Conservation (phyloP, 1,140 invertebrate species). For the Drosophila kepulauana region DNA sequence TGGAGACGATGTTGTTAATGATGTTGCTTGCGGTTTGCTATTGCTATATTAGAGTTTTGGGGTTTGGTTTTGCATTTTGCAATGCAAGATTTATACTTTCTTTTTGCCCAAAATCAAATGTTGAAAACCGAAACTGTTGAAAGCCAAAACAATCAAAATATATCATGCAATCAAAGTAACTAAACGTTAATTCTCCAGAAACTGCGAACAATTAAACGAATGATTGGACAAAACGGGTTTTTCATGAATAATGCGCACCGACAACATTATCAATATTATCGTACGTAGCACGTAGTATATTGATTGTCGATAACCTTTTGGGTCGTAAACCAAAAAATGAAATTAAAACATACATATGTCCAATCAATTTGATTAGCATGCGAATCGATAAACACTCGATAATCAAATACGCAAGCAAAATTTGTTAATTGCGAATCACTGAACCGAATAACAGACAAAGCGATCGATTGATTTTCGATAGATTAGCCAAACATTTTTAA, state of each 20-base stretch:
- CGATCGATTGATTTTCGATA: too few species aligned
- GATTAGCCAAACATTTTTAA: too few species aligned
- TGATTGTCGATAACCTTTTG: not conserved
- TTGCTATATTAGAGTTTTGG: too few species aligned
- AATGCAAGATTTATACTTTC: slow-evolving; percentile 34
- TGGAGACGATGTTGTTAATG: slow-evolving; percentile 8
- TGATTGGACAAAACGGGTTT: not conserved
- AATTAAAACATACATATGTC: slow-evolving; percentile 1
- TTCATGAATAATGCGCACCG: not conserved
- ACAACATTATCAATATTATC: not conserved
- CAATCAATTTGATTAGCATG: slow-evolving; percentile 14
- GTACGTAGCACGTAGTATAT: not conserved
- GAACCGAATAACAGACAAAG: too few species aligned
- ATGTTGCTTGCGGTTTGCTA: slow-evolving; percentile 13
- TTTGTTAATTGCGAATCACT: not conserved
- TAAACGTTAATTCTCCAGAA: too few species aligned
- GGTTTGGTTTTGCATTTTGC: not conserved
- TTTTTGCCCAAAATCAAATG: slow-evolving; percentile 30
- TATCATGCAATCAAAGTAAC: not conserved
- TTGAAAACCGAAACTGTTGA: slow-evolving; percentile 16
- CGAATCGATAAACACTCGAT: slow-evolving; percentile 1
- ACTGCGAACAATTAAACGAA: too few species aligned
- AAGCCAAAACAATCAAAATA: slow-evolving; percentile 23
- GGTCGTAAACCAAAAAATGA: not conserved
- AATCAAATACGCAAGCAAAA: slow-evolving; percentile 1